phyloP scores from a whole-genome alignment of 2,797 vertebrate species.

The Bovichtus variegatus region DNA sequence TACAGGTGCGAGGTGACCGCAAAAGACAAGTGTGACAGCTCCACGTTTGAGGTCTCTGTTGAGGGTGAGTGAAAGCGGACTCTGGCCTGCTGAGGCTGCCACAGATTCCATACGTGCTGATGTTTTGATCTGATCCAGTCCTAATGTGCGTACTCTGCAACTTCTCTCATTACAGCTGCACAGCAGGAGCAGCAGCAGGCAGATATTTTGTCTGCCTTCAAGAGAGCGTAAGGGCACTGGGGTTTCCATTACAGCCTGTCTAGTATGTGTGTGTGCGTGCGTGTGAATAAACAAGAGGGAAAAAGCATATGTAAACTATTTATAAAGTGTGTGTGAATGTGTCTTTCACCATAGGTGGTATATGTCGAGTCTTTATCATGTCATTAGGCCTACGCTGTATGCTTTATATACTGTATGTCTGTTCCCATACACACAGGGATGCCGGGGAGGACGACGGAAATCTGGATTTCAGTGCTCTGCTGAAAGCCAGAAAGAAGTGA shows the following conservation, averaged over 20 bases:
- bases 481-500: constrained; percentile 91
- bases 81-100: constrained; percentile 2
- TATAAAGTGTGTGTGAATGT: constrained; percentile 16
- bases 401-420: neutral
- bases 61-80: constrained; percentile 83
- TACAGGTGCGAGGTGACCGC: constrained; percentile 91
- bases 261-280: neutral
- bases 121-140: constrained; percentile 52
- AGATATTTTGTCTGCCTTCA: constrained; percentile 86
- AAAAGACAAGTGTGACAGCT: constrained; percentile 92
- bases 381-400: neutral
- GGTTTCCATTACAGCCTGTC: constrained; percentile 30
- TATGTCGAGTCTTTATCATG: neutral
- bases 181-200: constrained; percentile 60
- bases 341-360: constrained; percentile 11
- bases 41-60: constrained; percentile 87
- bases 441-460: constrained; percentile 86
- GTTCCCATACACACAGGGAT: constrained; percentile 72
- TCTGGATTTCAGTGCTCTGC: constrained; percentile 92
- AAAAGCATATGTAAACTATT: constrained; percentile 28
- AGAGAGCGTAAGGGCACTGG: constrained; percentile 81
- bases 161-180: constrained; percentile 78
- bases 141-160: constrained; percentile 56
- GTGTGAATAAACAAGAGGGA: constrained; percentile 9
- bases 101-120: constrained; percentile 29